Percentiles rank a stretch among this genome's conserved stretches.
These are phyloP conservation scores for Eucidaris tribuloides DNA, from an alignment of 35 echinoderm and acorn worm species.

Conservation along the genomic window DNA sequence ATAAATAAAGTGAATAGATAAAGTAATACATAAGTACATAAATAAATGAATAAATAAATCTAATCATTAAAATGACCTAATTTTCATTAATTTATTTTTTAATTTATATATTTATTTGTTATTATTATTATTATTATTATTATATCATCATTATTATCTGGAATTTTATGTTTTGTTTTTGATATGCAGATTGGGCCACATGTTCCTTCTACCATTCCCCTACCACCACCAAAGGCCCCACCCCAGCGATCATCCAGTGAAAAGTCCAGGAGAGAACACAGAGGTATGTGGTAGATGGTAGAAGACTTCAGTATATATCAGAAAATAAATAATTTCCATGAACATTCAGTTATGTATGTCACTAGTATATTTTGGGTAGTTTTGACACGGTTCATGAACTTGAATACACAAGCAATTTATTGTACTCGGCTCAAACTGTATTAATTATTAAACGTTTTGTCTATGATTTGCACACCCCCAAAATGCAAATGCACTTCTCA, in stretches of 20 bases:
- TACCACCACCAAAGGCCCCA: background rate
- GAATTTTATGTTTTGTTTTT: too few species aligned
- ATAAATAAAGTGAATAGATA: too few species aligned
- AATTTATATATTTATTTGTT: too few species aligned
- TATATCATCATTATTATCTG: too few species aligned
- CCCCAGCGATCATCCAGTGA: slow-evolving; percentile 28
- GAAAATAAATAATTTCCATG: background rate
- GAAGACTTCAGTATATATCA: too few species aligned
- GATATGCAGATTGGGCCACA: slow-evolving; percentile 45
- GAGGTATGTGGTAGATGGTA: slow-evolving; percentile 11
- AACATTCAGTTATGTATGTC: background rate
- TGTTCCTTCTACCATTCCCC: background rate
- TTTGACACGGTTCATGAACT: background rate
- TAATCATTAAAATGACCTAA: too few species aligned
- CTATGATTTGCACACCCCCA: background rate
- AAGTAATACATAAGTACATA: too few species aligned
- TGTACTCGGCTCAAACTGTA: background rate
- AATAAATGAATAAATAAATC: too few species aligned
- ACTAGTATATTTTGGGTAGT: background rate
- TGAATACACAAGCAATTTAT: background rate
- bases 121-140: too few species aligned
- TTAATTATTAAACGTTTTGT: too few species aligned
- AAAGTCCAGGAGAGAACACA: slow-evolving; percentile 42
- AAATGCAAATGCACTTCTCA: too few species aligned
- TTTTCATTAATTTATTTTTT: too few species aligned